Evolutionary conservation across 2,113 vertebrate species (phyloP).

Genomic region (Anoura caudifer): DNA sequence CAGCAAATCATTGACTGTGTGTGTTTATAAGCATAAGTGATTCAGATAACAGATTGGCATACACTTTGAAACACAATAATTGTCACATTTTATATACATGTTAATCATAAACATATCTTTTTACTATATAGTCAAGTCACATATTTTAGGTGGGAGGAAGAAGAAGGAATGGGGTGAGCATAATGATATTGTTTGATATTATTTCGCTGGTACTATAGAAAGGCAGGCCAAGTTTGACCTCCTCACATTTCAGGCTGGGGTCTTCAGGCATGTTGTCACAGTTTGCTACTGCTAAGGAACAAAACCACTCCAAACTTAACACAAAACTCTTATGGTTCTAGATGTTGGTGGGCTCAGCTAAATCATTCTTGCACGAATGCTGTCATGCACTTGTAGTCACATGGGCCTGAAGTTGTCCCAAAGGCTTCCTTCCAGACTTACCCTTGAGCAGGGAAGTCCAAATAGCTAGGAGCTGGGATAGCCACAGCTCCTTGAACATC

Average conservation of each 20-base stretch:
- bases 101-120: constrained; percentile 17
- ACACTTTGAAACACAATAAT: constrained; percentile 9
- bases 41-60: background rate
- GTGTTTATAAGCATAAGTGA: background rate
- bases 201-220: background rate
- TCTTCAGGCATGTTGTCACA: background rate
- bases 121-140: background rate
- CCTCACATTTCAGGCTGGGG: background rate
- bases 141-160: background rate
- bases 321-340: background rate
- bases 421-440: background rate
- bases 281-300: background rate
- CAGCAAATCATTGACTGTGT: background rate
- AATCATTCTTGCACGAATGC: background rate
- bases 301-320: background rate
- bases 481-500: background rate
- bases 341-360: background rate
- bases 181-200: background rate
- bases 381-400: background rate
- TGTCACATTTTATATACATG: background rate
- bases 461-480: background rate
- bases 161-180: background rate
- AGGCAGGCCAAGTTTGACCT: background rate
- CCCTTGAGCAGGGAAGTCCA: background rate
- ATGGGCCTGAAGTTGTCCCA: background rate